Evolutionary conservation across 1,140 invertebrate genomes (phyloP).

Genomic region (Drosophila bocqueti): DNA sequence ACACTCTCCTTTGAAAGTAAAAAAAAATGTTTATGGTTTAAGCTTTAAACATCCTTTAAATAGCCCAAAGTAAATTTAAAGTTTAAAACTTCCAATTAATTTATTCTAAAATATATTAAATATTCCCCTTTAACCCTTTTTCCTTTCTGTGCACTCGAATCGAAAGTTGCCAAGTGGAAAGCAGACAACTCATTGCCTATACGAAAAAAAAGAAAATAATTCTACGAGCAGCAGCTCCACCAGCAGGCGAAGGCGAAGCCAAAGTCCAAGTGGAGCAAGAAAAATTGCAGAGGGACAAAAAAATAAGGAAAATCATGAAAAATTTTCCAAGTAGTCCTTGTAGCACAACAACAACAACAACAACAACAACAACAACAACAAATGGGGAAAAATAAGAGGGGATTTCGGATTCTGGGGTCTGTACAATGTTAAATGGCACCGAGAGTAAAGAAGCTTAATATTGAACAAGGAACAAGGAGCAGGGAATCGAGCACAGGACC

Average conservation of each 20-base stretch:
- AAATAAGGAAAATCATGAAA: slow-evolving; percentile 51
- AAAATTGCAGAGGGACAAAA: slow-evolving; percentile 6
- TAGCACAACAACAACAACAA: slow-evolving; percentile 33
- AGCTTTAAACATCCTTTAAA: not conserved
- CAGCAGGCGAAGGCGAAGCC: not conserved
- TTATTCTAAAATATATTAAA: too few relatives aligned
- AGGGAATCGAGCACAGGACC: not conserved
- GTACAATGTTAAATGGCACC: slow-evolving; percentile 60
- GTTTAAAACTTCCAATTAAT: not conserved
- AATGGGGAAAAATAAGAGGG: not conserved
- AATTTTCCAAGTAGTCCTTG: slow-evolving; percentile 60
- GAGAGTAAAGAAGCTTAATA: slow-evolving; percentile 33
- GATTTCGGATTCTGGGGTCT: not conserved
- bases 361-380: not conserved
- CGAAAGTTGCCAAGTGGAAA: slow-evolving; percentile 63
- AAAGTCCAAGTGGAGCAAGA: slow-evolving; percentile 18
- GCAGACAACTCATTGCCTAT: slow-evolving; percentile 42
- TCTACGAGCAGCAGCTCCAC: not conserved
- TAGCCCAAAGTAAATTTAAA: not conserved
- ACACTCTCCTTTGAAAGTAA: not conserved
- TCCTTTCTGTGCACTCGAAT: slow-evolving; percentile 17
- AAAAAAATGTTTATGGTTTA: not conserved
- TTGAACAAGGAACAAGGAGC: slow-evolving; percentile 3
- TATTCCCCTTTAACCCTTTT: not conserved
- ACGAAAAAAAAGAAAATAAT: slow-evolving; percentile 12